Conservation (phyloP, 1,140 invertebrate species). For the Galleria mellonella region DNA sequence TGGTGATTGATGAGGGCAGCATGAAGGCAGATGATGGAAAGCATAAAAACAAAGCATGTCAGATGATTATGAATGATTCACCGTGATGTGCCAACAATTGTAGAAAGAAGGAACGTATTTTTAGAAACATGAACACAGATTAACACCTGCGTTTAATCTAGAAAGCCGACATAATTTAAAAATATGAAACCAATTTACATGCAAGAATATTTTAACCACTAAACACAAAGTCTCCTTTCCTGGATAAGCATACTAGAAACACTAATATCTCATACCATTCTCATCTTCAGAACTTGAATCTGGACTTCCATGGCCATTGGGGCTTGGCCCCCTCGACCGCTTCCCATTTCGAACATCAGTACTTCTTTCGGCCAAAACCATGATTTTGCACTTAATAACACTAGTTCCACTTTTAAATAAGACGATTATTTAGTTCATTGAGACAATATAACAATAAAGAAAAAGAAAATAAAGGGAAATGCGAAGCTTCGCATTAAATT, state of each 20-base stretch:
- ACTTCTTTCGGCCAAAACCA: conserved; percentile 92
- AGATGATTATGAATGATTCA: conserved; percentile 22
- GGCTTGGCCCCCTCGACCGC: conserved; percentile 90
- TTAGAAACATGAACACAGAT: no score
- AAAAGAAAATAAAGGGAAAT: conserved; percentile 36
- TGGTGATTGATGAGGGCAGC: conserved; percentile 58
- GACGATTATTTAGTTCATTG: conserved; percentile 37
- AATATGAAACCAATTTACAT: no score
- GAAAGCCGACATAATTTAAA: no score
- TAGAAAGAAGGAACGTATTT: background rate
- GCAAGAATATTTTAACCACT: no score
- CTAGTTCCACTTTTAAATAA: conserved; percentile 22
- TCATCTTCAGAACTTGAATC: conserved; percentile 88
- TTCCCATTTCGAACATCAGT: conserved; percentile 88
- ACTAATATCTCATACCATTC: conserved; percentile 76
- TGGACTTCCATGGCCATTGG: conserved; percentile 87
- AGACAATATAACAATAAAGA: conserved; percentile 20
- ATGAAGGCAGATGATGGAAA: conserved; percentile 64
- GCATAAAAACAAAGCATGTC: conserved; percentile 67
- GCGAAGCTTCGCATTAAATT: conserved; percentile 62
- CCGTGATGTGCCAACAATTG: background rate
- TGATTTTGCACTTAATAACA: conserved; percentile 59
- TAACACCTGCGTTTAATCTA: no score
- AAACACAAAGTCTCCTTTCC: no score
- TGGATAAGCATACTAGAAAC: no score